A percentile compares a stretch with the other conserved stretches of the same genome.
phyloP scores from a whole-genome alignment of 2,113 vertebrate genomes.

The Cygnus buccinator region DNA sequence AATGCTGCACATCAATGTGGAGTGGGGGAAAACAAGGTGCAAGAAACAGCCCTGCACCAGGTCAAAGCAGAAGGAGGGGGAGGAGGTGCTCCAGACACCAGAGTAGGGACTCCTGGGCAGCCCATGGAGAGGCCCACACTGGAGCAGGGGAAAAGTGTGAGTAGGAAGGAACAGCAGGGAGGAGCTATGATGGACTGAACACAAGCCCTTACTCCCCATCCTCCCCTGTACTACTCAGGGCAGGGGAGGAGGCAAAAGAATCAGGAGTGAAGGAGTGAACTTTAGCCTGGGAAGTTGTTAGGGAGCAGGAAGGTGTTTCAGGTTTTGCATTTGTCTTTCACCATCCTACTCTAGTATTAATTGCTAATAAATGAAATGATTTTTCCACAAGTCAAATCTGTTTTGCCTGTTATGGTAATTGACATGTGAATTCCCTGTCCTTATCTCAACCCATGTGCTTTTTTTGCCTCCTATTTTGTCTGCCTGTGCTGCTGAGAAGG shows the following conservation, averaged over 20 bases:
- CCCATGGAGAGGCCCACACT: neutral
- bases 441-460: neutral
- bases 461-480: neutral
- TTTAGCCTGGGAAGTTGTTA: neutral
- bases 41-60: neutral
- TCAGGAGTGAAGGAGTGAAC: neutral
- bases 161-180: neutral
- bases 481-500: fast-evolving
- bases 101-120: neutral
- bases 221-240: neutral
- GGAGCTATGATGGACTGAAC: neutral
- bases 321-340: neutral
- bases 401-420: neutral
- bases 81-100: neutral
- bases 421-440: neutral
- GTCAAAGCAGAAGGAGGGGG: neutral
- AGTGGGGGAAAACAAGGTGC: neutral
- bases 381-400: neutral
- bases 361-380: neutral
- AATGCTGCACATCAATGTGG: neutral
- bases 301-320: neutral
- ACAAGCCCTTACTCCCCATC: neutral
- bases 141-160: neutral
- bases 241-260: neutral
- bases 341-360: neutral